Evolutionary conservation across 2,888 invertebrate species (phyloP), one percentile per base, ranked within the genome.

Genomic region (Mesochorus sp.): DNA sequence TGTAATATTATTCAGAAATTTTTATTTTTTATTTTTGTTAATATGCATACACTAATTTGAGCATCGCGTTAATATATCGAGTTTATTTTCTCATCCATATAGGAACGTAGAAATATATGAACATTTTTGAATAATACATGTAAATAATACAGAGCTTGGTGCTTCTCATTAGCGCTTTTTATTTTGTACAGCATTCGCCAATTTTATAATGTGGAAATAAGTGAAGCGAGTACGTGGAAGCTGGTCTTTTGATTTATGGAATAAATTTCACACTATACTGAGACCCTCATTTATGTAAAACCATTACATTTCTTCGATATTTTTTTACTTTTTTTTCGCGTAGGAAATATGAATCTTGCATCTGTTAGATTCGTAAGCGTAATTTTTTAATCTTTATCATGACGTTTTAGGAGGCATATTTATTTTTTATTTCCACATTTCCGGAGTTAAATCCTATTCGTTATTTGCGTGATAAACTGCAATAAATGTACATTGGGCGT

Each of bases 101-200:
- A 34, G 19, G 14, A 4, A 42, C 12, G n/a, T 26, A 39, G 26
- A 26, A 26, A 49, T 17, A 42, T 19, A 39, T 24, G 67, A 61
- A 12, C 2, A 28, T 59, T 44, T 76, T 70, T 70, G 61, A 68
- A 76, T 70, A 57, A 70, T 57, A 64, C 57, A 57, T 57, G 64
- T n/a, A 74, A 59, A 74, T 42, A 51, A 21, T 59, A 37, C 5
- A 24, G 37, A n/a, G 57, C n/a, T 14, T 24, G 34, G 26, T 39
- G 49, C 28, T 74, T 49, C 66, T 57, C 57, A 73, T 66, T 73
- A 57, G 59, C 51, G 44, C 39, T 59, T 66, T 62, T 51, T 39
- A 74, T 67, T 59, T 59, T 73, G 10, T 66, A 73, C 39, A 62
- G 14, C 49, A 28, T 31, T 73, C 21, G 21, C 28, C 28, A 55